Evolutionary conservation across 2,888 invertebrate genomes (phyloP).

Genomic region (Apodemia mormo): DNA sequence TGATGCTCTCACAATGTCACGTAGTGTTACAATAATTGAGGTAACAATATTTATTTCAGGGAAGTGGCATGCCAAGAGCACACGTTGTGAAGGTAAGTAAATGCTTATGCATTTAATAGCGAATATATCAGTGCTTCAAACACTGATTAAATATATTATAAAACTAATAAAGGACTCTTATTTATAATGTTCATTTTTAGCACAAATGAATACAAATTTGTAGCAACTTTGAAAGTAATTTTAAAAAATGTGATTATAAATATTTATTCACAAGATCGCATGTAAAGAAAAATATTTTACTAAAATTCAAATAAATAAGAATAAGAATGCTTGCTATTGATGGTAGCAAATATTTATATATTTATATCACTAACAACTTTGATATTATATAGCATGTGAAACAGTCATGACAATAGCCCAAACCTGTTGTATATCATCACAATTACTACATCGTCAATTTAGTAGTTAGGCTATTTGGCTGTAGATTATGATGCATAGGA

Average conservation of each 20-base stretch:
- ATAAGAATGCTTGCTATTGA: neutral
- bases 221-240: too few relatives aligned
- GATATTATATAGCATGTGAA: slow-evolving; percentile 42
- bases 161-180: neutral
- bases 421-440: too few relatives aligned
- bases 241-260: neutral
- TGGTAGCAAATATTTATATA: slow-evolving; percentile 11
- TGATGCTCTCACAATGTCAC: slow-evolving; percentile 27
- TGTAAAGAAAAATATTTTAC: neutral
- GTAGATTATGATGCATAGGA: too few relatives aligned
- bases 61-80: slow-evolving; percentile 67
- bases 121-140: neutral
- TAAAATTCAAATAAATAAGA: neutral
- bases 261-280: neutral
- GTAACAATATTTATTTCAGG: slow-evolving; percentile 70
- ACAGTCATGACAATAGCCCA: slow-evolving; percentile 22
- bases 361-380: slow-evolving; percentile 40
- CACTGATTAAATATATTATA: neutral
- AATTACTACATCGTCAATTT: too few relatives aligned
- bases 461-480: too few relatives aligned
- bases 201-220: too few relatives aligned
- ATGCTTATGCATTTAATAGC: slow-evolving; percentile 45
- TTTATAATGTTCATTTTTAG: neutral
- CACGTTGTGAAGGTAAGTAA: slow-evolving; percentile 73
- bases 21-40: slow-evolving; percentile 46